Percentiles rank a stretch among this genome's conserved stretches.
Evolutionary conservation across 2,888 invertebrate genomes (phyloP).

Genomic region (Eristalis intricaria): DNA sequence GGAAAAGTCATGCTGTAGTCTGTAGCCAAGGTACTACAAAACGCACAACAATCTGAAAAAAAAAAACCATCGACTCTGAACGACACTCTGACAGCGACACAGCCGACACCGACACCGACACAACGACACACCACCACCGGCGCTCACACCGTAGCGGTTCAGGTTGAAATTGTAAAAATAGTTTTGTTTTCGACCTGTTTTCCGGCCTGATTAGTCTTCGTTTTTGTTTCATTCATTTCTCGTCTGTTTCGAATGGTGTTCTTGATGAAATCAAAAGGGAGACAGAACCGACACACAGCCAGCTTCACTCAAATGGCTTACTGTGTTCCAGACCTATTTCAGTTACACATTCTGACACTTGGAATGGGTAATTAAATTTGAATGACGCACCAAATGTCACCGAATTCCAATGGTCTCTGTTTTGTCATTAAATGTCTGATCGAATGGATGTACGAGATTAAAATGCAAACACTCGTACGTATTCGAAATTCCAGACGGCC

Average conservation of each 20-base stretch:
- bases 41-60: neutral
- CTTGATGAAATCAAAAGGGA: neutral
- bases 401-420: neutral
- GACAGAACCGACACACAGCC: neutral
- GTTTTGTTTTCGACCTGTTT: slow-evolving; percentile 41
- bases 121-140: slow-evolving; percentile 2
- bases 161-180: slow-evolving; percentile 23
- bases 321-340: slow-evolving; percentile 2
- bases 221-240: slow-evolving; percentile 1
- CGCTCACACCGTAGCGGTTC: slow-evolving; percentile 14
- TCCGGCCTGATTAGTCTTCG: slow-evolving; percentile 20
- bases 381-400: neutral
- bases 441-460: slow-evolving; percentile 19
- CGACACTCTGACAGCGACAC: neutral
- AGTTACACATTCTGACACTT: slow-evolving; percentile 4
- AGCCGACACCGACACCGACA: neutral
- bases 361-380: slow-evolving; percentile 1
- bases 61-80: neutral
- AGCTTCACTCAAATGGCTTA: neutral
- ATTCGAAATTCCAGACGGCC: slow-evolving; percentile 18
- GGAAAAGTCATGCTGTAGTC: slow-evolving; percentile 51
- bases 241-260: neutral
- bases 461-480: slow-evolving; percentile 21
- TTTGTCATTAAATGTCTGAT: neutral
- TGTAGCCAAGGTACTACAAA: slow-evolving; percentile 40